A percentile compares a stretch with the other conserved stretches of the same genome.
phyloP scores from a whole-genome alignment of 2,888 invertebrate genomes.

The Eristalinus aeneus region DNA sequence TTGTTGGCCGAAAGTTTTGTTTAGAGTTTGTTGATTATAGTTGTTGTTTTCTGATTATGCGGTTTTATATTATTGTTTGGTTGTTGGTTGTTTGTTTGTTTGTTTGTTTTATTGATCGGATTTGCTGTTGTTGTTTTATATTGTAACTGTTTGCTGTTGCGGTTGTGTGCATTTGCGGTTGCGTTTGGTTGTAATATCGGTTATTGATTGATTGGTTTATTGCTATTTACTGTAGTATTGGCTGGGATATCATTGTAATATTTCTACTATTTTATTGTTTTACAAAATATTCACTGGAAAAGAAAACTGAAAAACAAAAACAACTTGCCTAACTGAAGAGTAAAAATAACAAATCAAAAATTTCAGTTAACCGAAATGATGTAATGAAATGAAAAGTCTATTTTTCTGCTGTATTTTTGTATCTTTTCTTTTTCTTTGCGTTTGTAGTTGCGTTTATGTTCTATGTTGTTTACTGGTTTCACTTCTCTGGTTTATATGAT shows the following conservation, averaged over 20 bases:
- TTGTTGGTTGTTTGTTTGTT: too few species aligned
- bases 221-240: conserved; percentile 59
- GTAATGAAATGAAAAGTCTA: conserved; percentile 2
- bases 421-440: not conserved
- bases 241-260: conserved; percentile 57
- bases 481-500: conserved; percentile 30
- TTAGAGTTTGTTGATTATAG: conserved; percentile 42
- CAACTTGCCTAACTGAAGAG: too few species aligned
- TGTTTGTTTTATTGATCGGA: conserved; percentile 31
- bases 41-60: conserved; percentile 6
- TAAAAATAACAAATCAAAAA: not conserved
- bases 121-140: conserved; percentile 29
- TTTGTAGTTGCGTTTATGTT: not conserved
- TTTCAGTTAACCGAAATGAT: not conserved
- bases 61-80: conserved; percentile 21
- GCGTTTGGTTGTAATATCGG: conserved; percentile 52
- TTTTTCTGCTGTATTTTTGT: conserved; percentile 22
- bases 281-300: not conserved
- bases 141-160: conserved; percentile 25
- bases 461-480: conserved; percentile 28
- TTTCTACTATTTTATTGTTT: conserved; percentile 20
- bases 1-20: conserved; percentile 15
- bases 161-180: too few species aligned
- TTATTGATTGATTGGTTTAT: conserved; percentile 62
- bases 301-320: too few species aligned